Conservation (phyloP, 2,113 vertebrate species). For the Callaeas wilsoni region DNA sequence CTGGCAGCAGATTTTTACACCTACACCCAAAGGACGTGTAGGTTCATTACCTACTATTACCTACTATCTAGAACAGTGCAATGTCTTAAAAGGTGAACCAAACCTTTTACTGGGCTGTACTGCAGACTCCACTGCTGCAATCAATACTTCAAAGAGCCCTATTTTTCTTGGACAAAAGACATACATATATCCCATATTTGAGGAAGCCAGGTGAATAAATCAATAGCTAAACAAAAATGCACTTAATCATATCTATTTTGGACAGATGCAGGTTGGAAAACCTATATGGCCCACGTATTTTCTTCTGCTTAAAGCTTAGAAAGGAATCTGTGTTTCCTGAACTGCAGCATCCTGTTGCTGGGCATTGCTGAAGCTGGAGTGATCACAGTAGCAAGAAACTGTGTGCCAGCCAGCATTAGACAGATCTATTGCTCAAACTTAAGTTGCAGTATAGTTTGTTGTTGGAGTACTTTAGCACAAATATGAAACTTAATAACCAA, state of each 20-base stretch:
- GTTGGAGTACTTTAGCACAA: not conserved
- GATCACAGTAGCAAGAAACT: not conserved
- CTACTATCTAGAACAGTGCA: not conserved
- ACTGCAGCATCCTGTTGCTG: not conserved
- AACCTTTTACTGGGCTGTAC: not conserved
- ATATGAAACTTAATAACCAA: not conserved
- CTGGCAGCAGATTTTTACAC: not conserved
- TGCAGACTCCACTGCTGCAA: constrained; percentile 8
- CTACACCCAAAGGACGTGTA: not conserved
- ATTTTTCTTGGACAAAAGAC: constrained; percentile 44
- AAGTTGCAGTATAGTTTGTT: not conserved
- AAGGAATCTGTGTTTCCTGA: not conserved
- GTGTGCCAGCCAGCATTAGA: not conserved
- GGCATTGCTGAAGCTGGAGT: not conserved
- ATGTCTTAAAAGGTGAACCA: not conserved
- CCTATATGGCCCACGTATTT: not conserved
- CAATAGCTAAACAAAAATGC: constrained; percentile 42
- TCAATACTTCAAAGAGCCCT: constrained; percentile 4
- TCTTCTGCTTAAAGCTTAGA: not conserved
- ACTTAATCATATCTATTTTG: constrained; percentile 38
- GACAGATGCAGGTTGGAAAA: constrained; percentile 20
- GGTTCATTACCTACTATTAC: not conserved
- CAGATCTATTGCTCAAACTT: not conserved
- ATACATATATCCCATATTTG: not conserved
- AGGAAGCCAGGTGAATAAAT: constrained; percentile 50